Evolutionary conservation across 2,113 vertebrate genomes (phyloP).

Genomic region (Tonatia bakeri): DNA sequence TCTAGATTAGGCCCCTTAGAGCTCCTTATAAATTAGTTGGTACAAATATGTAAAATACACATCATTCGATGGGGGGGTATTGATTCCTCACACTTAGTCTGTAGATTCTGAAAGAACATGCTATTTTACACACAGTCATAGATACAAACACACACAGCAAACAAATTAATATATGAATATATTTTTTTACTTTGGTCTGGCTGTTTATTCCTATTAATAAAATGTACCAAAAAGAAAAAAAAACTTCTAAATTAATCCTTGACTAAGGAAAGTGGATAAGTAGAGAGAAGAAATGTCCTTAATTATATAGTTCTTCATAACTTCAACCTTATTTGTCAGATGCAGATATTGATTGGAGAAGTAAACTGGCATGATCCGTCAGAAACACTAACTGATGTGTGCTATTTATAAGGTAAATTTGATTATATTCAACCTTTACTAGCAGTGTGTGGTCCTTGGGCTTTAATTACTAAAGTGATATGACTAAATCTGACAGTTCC

Average conservation of each 20-base stretch:
- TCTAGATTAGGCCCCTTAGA: background rate
- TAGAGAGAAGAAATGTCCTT: background rate
- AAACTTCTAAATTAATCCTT: background rate
- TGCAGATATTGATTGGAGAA: slow-evolving; percentile 30
- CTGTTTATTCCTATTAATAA: background rate
- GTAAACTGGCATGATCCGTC: background rate
- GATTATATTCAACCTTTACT: background rate
- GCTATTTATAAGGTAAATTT: background rate
- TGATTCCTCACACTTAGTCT: background rate
- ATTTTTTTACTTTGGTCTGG: background rate
- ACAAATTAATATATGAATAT: background rate
- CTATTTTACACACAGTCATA: background rate
- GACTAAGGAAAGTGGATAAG: background rate
- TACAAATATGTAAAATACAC: background rate
- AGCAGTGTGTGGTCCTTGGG: background rate
- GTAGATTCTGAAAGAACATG: background rate
- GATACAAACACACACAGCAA: background rate
- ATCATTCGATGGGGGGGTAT: no score
- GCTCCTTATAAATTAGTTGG: background rate
- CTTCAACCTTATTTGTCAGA: slow-evolving; percentile 6
- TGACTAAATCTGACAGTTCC: background rate
- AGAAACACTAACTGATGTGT: background rate
- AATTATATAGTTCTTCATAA: background rate
- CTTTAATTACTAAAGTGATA: slow-evolving; percentile 24
- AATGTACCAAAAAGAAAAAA: background rate